Conservation (phyloP, 2,113 vertebrate species). For the Clarias batrachus region DNA sequence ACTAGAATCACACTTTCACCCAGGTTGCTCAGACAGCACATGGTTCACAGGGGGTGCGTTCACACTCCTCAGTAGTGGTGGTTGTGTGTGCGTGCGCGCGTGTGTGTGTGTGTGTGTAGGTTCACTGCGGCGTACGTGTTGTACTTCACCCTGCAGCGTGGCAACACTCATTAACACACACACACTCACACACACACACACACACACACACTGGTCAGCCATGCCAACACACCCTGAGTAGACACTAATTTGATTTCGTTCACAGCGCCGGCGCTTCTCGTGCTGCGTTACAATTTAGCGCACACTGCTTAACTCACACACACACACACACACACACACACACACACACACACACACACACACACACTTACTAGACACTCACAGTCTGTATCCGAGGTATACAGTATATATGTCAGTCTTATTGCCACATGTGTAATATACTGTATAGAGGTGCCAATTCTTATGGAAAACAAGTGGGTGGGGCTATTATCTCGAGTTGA, state of each 20-base stretch:
- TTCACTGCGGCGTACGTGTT: constrained; percentile 45
- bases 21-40: constrained; percentile 42
- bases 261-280: constrained; percentile 30
- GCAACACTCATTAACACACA: constrained; percentile 53
- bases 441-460: background rate
- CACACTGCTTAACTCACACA: constrained; percentile 28
- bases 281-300: constrained; percentile 39
- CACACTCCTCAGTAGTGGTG: constrained; percentile 33
- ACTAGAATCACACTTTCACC: constrained; percentile 19
- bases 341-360: constrained; percentile 22
- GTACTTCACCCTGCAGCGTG: constrained; percentile 45
- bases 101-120: constrained; percentile 20
- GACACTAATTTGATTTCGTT: constrained; percentile 55
- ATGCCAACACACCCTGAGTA: constrained; percentile 46
- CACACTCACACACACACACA: too few species aligned
- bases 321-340: constrained; percentile 35
- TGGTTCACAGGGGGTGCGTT: constrained; percentile 49
- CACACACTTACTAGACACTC: constrained; percentile 25
- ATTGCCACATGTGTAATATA: background rate
- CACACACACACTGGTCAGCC: constrained; percentile 50
- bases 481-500: background rate
- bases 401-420: background rate
- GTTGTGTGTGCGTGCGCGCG: constrained; percentile 34
- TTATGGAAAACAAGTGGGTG: background rate
- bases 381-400: background rate